phyloP scores from a whole-genome alignment of 2,888 invertebrate species.

The Trimorus sp. region DNA sequence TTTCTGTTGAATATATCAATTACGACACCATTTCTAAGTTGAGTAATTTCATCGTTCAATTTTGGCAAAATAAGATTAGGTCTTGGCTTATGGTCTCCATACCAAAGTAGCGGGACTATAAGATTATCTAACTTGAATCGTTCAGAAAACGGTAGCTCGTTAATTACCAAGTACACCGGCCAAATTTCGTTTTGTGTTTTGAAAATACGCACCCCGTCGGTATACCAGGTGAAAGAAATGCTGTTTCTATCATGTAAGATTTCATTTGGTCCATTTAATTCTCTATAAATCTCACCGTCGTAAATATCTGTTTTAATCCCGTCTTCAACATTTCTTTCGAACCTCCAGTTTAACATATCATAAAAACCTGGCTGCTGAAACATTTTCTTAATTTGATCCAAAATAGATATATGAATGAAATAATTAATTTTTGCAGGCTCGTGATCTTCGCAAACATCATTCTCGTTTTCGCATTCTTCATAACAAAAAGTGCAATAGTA shows the following conservation, averaged over 20 bases:
- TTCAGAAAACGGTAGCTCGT: slow-evolving; percentile 32
- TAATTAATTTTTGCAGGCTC: not conserved
- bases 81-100: not conserved
- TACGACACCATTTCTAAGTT: not conserved
- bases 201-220: slow-evolving; percentile 2
- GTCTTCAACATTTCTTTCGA: slow-evolving; percentile 1
- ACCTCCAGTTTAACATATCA: slow-evolving; percentile 17
- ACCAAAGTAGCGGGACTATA: slow-evolving; percentile 24
- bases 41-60: not conserved
- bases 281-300: slow-evolving; percentile 33
- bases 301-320: slow-evolving; percentile 26
- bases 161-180: slow-evolving; percentile 14
- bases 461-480: slow-evolving; percentile 5
- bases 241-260: not conserved
- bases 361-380: slow-evolving; percentile 36
- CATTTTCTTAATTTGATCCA: slow-evolving; percentile 18
- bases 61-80: not conserved
- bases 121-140: slow-evolving; percentile 38
- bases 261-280: not conserved
- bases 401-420: slow-evolving; percentile 7
- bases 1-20: not conserved
- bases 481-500: not conserved
- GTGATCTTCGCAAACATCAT: slow-evolving; percentile 7
- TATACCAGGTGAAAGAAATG: slow-evolving; percentile 1
- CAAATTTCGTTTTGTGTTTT: slow-evolving; percentile 11